Evolutionary conservation across 1,140 invertebrate species (phyloP), one percentile per base, ranked within the genome.

Genomic region (Sycobia sp.): DNA sequence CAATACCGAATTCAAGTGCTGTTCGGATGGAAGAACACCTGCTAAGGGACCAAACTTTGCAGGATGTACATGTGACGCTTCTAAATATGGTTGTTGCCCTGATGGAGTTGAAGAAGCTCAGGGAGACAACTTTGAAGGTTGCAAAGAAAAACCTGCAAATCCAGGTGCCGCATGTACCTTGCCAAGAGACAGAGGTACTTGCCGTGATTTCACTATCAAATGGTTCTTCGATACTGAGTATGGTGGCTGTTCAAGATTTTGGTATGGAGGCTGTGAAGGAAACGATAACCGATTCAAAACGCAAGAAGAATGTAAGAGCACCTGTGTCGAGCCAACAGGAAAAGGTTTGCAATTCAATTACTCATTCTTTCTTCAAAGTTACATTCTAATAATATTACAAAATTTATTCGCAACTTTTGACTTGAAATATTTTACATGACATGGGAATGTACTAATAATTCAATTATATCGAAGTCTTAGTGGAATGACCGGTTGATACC

Each of bases 261-360:
- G 94, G 93, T 98, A 96, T 76, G 94, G 95, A 25, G 94, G 95
- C 27, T 97, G 94, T 76, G 91, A 91, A 0, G 95, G 96, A 38
- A 98, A 98, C 75, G 88, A 85, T 4, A 96, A 97, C 79, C 83
- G 91, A 5, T 99, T 97, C 80, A 85, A 86, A 38, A 88, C 85
- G 8, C 86, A 93, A 74, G 91, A 94, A 53, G 92, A 95, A 67
- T 99, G 97, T 74, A 89, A 92, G 70, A 84, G 86, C 14, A 84
- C 89, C 47, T 98, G 96, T 75, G 91, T 97, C 36, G 87, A 92
- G 62, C 95, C 95, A 0, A 81, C 86, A 69, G 93, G 92, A 62
- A 87, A 86, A 82, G 92, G 92, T 93, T 77, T 34, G 16, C 29
- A 25, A n/a, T n/a, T n/a, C n/a, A n/a, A n/a, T n/a, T n/a, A 4